A percentile compares a stretch with the other conserved stretches of the same genome.
These are phyloP conservation scores for Caenorhabditis auriculariae DNA, from an alignment of 2,888 invertebrate genomes.

Conservation along the genomic window DNA sequence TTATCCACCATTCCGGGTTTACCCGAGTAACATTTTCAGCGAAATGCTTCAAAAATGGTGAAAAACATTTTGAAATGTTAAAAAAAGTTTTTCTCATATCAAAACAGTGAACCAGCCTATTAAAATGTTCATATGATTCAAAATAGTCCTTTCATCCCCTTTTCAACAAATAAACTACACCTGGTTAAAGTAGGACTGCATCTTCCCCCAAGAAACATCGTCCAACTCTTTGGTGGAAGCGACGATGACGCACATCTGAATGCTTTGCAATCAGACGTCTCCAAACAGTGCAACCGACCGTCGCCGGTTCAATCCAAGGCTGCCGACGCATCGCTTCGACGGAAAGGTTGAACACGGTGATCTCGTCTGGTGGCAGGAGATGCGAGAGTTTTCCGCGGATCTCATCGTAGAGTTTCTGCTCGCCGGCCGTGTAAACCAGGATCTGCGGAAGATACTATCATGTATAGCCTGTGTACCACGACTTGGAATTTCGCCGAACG, in stretches of 20 bases:
- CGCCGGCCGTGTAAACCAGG: conserved; percentile 55
- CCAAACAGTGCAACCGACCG: conserved; percentile 9
- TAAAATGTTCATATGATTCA: too few species aligned
- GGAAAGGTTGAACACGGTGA: conserved; percentile 55
- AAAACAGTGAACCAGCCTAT: too few species aligned
- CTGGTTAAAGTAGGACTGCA: conserved; percentile 57
- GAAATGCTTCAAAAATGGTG: too few species aligned
- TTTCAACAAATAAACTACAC: too few species aligned
- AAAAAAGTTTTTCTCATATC: too few species aligned
- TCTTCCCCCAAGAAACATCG: conserved; percentile 51
- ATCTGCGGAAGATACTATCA: conserved; percentile 26
- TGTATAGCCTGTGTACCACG: neutral
- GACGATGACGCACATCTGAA: conserved; percentile 53
- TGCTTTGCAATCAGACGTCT: neutral
- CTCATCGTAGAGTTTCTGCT: conserved; percentile 34
- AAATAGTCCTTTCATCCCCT: too few species aligned
- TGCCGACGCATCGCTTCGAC: conserved; percentile 42
- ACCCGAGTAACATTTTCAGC: too few species aligned
- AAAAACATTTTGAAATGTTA: too few species aligned
- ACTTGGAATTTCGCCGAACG: too few species aligned
- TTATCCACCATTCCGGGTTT: too few species aligned
- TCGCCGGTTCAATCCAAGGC: conserved; percentile 54
- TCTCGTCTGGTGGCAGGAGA: conserved; percentile 47
- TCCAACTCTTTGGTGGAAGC: conserved; percentile 54
- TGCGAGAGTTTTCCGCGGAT: conserved; percentile 38